Conservation (phyloP, 2,888 invertebrate genomes). For the Halictus quadricinctus region DNA sequence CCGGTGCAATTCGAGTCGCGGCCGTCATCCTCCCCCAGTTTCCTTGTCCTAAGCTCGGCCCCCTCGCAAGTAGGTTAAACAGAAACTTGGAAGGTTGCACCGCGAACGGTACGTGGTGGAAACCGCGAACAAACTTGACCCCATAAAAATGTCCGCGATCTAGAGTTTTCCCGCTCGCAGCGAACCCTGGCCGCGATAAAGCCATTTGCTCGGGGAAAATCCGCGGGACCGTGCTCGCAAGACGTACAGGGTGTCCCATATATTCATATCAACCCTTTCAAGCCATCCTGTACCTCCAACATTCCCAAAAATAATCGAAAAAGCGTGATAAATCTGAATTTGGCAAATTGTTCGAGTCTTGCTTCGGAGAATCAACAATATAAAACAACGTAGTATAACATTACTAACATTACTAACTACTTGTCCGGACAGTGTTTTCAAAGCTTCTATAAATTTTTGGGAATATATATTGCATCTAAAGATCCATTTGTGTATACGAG, state of each 20-base stretch:
- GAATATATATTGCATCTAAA: no score
- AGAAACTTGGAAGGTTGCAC: slow-evolving; percentile 36
- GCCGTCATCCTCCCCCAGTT: background rate
- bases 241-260: background rate
- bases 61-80: slow-evolving; percentile 28
- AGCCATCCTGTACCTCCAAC: background rate
- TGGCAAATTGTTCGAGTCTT: no score
- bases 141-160: slow-evolving; percentile 27
- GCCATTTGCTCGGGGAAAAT: slow-evolving; percentile 9
- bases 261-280: background rate
- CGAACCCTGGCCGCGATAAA: slow-evolving; percentile 15
- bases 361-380: no score
- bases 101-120: slow-evolving; percentile 15
- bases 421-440: no score
- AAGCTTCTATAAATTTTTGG: no score
- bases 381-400: no score
- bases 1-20: background rate
- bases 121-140: slow-evolving; percentile 13
- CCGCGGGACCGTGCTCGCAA: background rate
- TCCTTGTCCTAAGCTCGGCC: background rate
- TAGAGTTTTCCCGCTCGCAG: background rate
- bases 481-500: no score
- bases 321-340: background rate
- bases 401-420: no score
- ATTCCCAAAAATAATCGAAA: background rate